phyloP scores from a whole-genome alignment of 2,797 vertebrate genomes.

The Hybognathus amarus region DNA sequence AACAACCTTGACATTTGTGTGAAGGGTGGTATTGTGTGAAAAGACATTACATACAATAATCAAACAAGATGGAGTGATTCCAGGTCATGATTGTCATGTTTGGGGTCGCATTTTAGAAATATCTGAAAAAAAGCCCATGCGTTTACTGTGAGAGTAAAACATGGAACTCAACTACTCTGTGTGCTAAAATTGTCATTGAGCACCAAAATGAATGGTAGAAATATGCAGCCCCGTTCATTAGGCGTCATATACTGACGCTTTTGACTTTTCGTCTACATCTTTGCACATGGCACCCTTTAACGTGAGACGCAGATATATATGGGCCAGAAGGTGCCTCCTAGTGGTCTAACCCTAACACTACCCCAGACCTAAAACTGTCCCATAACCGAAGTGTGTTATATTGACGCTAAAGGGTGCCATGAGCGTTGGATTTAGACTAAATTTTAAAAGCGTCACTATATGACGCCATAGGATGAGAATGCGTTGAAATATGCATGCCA shows the following conservation, averaged over 20 bases:
- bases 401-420: too few relatives aligned
- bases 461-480: too few relatives aligned
- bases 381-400: too few relatives aligned
- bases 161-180: neutral
- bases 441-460: too few relatives aligned
- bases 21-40: neutral
- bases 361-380: too few relatives aligned
- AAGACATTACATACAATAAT: neutral
- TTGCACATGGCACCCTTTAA: too few relatives aligned
- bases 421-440: too few relatives aligned
- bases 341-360: too few relatives aligned
- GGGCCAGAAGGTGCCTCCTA: too few relatives aligned
- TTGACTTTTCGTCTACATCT: too few relatives aligned
- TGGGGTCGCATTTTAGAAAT: slow-evolving; percentile 8
- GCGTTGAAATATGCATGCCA: neutral
- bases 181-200: neutral
- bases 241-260: too few relatives aligned
- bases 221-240: neutral
- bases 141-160: neutral
- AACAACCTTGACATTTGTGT: neutral
- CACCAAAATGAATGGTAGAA: neutral
- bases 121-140: neutral
- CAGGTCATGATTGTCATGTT: slow-evolving; percentile 15
- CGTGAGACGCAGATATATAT: too few relatives aligned
- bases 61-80: slow-evolving; percentile 2